phyloP scores from a whole-genome alignment of 1,140 invertebrate genomes.

The Anagrus nilaparvatae region DNA sequence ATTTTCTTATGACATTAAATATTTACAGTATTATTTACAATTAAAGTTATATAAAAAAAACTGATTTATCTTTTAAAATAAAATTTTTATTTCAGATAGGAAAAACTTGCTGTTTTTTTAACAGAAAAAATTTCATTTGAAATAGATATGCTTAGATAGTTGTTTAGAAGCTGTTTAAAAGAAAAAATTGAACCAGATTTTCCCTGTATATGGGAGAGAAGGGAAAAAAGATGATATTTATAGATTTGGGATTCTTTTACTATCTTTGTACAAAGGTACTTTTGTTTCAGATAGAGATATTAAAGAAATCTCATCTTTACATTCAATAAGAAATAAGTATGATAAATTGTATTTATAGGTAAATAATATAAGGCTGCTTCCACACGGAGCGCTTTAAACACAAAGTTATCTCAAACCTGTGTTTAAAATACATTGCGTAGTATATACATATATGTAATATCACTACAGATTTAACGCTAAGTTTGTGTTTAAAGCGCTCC shows the following conservation, averaged over 20 bases:
- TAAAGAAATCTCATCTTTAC: conserved; percentile 39
- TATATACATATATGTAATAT: no score
- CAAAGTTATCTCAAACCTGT: no score
- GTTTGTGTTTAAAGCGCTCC: no score
- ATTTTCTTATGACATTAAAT: conserved; percentile 8
- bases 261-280: conserved; percentile 46
- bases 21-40: no score
- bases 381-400: no score
- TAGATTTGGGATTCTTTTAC: conserved; percentile 51
- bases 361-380: no score
- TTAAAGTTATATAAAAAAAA: no score
- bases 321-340: no score
- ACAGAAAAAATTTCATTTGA: conserved; percentile 46
- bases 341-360: no score
- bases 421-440: no score
- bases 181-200: conserved; percentile 34
- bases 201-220: conserved; percentile 48
- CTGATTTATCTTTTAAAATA: no score
- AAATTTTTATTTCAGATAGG: conserved; percentile 37
- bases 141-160: conserved; percentile 50
- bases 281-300: conserved; percentile 40
- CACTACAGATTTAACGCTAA: no score
- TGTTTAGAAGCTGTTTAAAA: conserved; percentile 39
- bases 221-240: conserved; percentile 65
- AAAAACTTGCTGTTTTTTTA: conserved; percentile 43